Evolutionary conservation across 2,888 invertebrate genomes (phyloP), one percentile per base, ranked within the genome.

Genomic region (Xanthostigma xanthostigma): DNA sequence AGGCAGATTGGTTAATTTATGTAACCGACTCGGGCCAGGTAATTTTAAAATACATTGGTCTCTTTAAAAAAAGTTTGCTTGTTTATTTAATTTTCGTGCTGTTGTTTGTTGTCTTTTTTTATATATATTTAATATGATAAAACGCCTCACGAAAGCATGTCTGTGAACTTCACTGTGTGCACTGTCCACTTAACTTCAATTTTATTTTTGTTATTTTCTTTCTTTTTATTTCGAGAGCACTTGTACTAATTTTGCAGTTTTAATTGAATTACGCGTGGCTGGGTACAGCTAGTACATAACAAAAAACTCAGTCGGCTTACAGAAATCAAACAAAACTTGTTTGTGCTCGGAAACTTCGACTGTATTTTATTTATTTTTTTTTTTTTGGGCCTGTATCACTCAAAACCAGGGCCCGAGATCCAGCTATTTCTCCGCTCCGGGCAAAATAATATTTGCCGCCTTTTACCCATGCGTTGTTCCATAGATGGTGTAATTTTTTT

Each of bases 21-120:
- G 91, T 98, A 0, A 88, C 90, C 2, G 98, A 99, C 73, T 78
- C 81, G 36, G 98, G 98, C 1, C 98, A 99, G 71, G 78, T 74
- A 55, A 73, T 45, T 50, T 12, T 36, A 27, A 27, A 27, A 27
- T 27, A 6, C 27, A 6, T 27, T 27, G 6, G 27, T 44, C 14
- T n/a, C 36, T 39, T 48, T 44, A 14, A 12, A 27, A 17, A 27
- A 42, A 12, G 12, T 14, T 14, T 34, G 13, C 17, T 9, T 10
- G 35, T 17, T 11, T 17, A 47, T 9, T 47, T 35, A 10, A 45
- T 27, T 36, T 43, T 38, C 14, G 8, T 33, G 8, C 43, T 12
- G 12, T 36, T 13, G 3, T 43, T 41, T 13, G 45, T 3, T 13
- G 42, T 37, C 34, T 52, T 33, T 35, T 10, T 41, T 14, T 17